Conservation (phyloP, 2,888 invertebrate species). For the Colostygia pectinataria region DNA sequence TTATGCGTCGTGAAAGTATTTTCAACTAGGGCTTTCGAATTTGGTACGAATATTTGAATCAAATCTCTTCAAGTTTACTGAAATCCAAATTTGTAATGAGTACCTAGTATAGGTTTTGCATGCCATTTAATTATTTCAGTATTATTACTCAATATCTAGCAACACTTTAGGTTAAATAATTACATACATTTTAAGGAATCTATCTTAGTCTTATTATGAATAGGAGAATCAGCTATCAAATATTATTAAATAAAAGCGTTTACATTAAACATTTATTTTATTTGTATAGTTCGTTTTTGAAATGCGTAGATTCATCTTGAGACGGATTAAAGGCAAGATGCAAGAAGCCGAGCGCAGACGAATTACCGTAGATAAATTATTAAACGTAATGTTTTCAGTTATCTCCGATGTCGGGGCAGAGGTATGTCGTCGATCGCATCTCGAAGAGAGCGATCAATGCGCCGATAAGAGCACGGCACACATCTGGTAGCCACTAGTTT, state of each 20-base stretch:
- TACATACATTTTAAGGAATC: too few species aligned
- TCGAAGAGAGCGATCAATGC: constrained; percentile 56
- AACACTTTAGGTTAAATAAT: too few species aligned
- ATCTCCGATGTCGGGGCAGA: constrained; percentile 56
- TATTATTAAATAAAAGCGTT: too few species aligned
- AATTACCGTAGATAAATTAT: constrained; percentile 65
- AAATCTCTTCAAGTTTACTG: constrained; percentile 53
- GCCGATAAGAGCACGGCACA: constrained; percentile 53
- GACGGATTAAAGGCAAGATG: constrained; percentile 28
- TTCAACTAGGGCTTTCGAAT: constrained; percentile 60
- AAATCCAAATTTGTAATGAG: background rate
- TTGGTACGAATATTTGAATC: constrained; percentile 64
- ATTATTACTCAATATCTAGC: too few species aligned
- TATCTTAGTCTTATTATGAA: too few species aligned
- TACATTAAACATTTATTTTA: too few species aligned
- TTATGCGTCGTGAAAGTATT: constrained; percentile 75
- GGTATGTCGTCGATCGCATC: constrained; percentile 63
- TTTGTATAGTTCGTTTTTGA: background rate
- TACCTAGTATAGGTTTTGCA: too few species aligned
- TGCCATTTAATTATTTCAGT: too few species aligned
- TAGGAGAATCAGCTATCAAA: too few species aligned
- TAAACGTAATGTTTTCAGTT: constrained; percentile 62
- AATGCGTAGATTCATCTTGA: constrained; percentile 29
- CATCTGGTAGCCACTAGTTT: constrained; percentile 67
- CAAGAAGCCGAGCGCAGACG: constrained; percentile 51